Evolutionary conservation across 2,797 vertebrate genomes (phyloP).

Genomic region (Falco novaeseelandiae): DNA sequence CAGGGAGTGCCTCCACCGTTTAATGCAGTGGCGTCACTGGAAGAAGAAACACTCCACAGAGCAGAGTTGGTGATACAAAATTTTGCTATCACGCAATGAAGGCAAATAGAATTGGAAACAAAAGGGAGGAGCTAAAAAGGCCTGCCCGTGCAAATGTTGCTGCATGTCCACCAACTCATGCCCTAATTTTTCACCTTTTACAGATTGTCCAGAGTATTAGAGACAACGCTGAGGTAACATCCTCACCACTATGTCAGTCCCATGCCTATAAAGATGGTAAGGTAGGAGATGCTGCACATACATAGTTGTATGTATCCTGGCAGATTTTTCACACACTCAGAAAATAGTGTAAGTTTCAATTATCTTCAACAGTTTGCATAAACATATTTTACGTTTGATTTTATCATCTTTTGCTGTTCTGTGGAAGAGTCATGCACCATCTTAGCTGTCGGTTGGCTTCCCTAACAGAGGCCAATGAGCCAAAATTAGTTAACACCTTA

Average conservation of each 20-base stretch:
- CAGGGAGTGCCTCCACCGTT: not conserved
- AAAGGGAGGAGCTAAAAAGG: not conserved
- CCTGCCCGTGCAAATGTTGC: not conserved
- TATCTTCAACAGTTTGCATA: not conserved
- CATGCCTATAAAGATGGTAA: not conserved
- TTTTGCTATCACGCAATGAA: accelerated
- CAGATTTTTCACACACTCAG: not conserved
- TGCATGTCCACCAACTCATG: not conserved
- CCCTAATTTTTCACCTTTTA: not conserved
- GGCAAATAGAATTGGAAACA: not conserved
- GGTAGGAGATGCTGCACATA: not conserved
- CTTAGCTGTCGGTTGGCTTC: not conserved
- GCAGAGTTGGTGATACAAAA: not conserved
- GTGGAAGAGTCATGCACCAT: not conserved
- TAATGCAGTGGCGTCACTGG: not conserved
- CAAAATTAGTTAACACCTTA: not conserved
- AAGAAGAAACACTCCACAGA: not conserved
- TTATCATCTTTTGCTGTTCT: not conserved
- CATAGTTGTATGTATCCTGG: not conserved
- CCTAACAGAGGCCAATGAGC: not conserved
- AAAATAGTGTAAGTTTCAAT: not conserved
- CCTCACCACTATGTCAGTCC: not conserved
- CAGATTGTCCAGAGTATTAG: not conserved
- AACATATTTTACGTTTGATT: not conserved
- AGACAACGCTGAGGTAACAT: not conserved